A percentile compares a stretch with the other conserved stretches of the same genome.
Evolutionary conservation across 2,113 vertebrate species (phyloP).

Genomic region (Salvelinus namaycush): DNA sequence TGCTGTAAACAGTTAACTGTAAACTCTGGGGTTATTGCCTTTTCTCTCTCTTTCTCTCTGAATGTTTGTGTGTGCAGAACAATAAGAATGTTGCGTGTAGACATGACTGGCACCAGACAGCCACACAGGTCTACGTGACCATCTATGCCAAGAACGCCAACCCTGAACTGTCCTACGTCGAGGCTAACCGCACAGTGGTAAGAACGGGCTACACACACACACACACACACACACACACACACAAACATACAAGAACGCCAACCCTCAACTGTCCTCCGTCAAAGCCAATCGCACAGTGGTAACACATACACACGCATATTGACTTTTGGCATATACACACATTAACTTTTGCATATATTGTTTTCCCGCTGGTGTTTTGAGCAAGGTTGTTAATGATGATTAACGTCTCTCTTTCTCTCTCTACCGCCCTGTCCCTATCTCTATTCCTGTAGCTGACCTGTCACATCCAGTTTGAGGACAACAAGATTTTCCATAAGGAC

Average conservation of each 20-base stretch:
- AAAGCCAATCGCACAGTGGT: constrained; percentile 87
- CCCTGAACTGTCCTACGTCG: constrained; percentile 78
- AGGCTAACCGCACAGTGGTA: constrained; percentile 85
- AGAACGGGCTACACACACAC: constrained; percentile 53
- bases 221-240: neutral
- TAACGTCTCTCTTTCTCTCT: neutral
- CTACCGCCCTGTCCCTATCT: constrained; percentile 3
- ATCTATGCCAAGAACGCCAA: constrained; percentile 87
- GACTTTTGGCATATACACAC: no score
- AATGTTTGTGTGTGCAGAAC: constrained; percentile 66
- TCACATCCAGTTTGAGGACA: constrained; percentile 85
- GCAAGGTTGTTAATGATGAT: neutral
- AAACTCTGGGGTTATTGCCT: neutral
- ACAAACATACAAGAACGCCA: constrained; percentile 68
- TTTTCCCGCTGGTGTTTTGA: neutral
- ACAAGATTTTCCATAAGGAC: constrained; percentile 85
- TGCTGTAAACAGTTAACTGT: no score
- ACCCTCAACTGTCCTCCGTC: constrained; percentile 77
- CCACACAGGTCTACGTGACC: constrained; percentile 82
- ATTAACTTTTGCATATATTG: neutral
- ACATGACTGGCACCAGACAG: constrained; percentile 95
- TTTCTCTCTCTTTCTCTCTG: neutral
- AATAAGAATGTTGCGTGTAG: constrained; percentile 86
- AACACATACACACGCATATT: neutral
- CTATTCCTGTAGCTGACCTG: constrained; percentile 79